Conservation (phyloP, 2,113 vertebrate species). For the Cromileptes altivelis region DNA sequence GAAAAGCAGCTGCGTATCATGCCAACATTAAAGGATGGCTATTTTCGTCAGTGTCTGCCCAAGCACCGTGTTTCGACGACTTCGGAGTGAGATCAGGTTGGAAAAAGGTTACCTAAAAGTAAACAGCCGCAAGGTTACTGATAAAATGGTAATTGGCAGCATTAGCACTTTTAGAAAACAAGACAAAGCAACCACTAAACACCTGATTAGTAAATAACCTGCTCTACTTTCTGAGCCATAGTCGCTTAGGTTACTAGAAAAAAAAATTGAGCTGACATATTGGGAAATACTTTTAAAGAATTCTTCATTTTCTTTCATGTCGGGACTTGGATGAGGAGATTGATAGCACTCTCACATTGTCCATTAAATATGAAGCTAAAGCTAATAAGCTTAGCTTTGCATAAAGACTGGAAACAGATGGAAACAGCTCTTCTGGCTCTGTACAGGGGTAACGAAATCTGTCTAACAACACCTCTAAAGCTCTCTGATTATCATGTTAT, state of each 20-base stretch:
- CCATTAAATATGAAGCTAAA: not conserved
- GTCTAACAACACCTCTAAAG: no score
- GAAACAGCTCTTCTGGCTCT: not conserved
- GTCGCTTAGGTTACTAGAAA: not conserved
- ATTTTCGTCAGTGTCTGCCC: no score
- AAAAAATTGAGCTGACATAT: not conserved
- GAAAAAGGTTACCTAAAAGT: not conserved
- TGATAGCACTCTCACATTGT: not conserved
- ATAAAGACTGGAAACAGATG: not conserved
- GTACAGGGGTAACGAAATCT: not conserved
- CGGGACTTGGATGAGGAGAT: not conserved
- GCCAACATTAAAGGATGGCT: no score
- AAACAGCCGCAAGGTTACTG: not conserved
- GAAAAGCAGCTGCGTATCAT: no score
- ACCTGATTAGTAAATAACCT: not conserved
- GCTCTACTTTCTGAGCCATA: not conserved
- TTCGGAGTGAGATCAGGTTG: no score
- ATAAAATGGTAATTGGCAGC: not conserved
- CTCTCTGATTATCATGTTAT: no score
- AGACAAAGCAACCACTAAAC: not conserved
- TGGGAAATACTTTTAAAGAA: not conserved
- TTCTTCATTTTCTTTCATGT: not conserved
- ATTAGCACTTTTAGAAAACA: not conserved
- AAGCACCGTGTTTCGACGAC: no score
- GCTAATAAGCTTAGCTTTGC: not conserved